phyloP scores from a whole-genome alignment of 2,888 invertebrate genomes.

The Cataglyphis albicans region DNA sequence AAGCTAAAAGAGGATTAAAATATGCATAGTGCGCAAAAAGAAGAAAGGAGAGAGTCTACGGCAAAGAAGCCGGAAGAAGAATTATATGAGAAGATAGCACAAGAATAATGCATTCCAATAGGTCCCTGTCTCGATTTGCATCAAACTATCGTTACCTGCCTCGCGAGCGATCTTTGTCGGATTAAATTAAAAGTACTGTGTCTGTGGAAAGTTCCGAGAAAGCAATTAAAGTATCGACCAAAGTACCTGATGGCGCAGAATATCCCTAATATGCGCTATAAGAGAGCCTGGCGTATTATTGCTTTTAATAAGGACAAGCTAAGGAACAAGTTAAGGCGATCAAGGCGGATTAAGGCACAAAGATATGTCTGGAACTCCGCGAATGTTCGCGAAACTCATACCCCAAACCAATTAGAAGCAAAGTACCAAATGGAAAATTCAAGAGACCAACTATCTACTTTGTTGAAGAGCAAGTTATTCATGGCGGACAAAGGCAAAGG shows the following conservation, averaged over 20 bases:
- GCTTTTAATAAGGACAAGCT: slow-evolving; percentile 43
- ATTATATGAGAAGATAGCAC: slow-evolving; percentile 45
- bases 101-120: slow-evolving; percentile 53
- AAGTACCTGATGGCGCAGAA: slow-evolving; percentile 22
- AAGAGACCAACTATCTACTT: slow-evolving; percentile 63
- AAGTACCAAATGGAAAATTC: slow-evolving; percentile 67
- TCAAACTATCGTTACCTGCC: slow-evolving; percentile 47
- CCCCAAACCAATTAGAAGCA: slow-evolving; percentile 67
- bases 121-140: slow-evolving; percentile 43
- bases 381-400: slow-evolving; percentile 39
- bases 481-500: slow-evolving; percentile 51
- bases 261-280: slow-evolving; percentile 5
- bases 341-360: slow-evolving; percentile 47
- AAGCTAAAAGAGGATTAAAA: slow-evolving; percentile 11
- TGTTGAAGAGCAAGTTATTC: slow-evolving; percentile 55
- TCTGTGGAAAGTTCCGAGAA: slow-evolving; percentile 31
- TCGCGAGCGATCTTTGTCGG: slow-evolving; percentile 24
- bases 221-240: slow-evolving; percentile 32
- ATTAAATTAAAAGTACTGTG: slow-evolving; percentile 45
- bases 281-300: slow-evolving; percentile 24
- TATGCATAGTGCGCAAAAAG: slow-evolving; percentile 25
- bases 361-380: slow-evolving; percentile 58
- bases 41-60: slow-evolving; percentile 24
- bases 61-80: slow-evolving; percentile 12
- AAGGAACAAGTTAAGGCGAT: neutral